phyloP scores from a whole-genome alignment of 1,140 invertebrate species.

The Pararge aegeria region DNA sequence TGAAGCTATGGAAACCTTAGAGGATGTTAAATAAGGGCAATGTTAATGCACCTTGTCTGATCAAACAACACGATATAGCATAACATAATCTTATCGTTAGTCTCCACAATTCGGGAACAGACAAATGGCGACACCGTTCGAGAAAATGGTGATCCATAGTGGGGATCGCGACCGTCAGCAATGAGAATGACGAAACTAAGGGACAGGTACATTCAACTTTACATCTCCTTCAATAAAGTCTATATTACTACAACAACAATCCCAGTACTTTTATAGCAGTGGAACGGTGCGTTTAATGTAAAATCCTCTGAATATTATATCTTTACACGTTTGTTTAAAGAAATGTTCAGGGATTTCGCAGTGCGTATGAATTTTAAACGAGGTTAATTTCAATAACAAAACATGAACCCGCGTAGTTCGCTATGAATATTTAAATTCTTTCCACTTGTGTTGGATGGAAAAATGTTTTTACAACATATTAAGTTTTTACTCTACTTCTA shows the following conservation, averaged over 20 bases:
- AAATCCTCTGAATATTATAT: conserved; percentile 17
- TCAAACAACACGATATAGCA: too few relatives aligned
- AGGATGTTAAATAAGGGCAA: too few relatives aligned
- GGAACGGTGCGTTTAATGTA: conserved; percentile 12
- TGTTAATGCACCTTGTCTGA: too few relatives aligned
- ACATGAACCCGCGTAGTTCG: conserved; percentile 20
- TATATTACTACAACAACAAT: neutral
- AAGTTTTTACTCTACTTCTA: neutral
- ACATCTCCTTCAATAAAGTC: neutral
- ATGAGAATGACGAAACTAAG: too few relatives aligned
- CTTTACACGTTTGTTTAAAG: conserved; percentile 22
- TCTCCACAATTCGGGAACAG: too few relatives aligned
- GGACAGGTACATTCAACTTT: neutral
- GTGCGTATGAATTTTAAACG: conserved; percentile 40
- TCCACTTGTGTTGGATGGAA: conserved; percentile 1
- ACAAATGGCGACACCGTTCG: too few relatives aligned
- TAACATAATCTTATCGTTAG: too few relatives aligned
- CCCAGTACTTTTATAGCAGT: neutral
- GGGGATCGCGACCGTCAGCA: too few relatives aligned
- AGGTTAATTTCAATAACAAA: conserved; percentile 42
- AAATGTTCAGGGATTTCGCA: conserved; percentile 25
- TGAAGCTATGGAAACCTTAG: too few relatives aligned
- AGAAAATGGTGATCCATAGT: too few relatives aligned
- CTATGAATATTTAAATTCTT: conserved; percentile 34
- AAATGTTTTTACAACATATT: neutral